Base-by-base conservation (phyloP, 2,888 invertebrate species). In the Allolobophora icterica region DNA sequence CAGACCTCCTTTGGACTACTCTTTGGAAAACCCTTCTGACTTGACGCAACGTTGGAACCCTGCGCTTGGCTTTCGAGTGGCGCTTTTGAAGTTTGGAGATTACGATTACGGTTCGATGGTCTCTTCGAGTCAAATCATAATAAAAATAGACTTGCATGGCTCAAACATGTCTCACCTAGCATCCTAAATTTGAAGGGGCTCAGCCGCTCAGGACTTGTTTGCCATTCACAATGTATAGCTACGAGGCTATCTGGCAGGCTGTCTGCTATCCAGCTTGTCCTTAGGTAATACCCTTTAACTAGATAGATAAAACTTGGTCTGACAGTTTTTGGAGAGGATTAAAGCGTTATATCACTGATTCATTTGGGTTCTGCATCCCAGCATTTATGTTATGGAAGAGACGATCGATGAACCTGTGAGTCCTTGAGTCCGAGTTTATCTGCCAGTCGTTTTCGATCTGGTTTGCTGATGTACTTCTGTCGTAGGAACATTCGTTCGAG, bases 381-480 rank as follows among this genome's bases (percentile, higher is more conserved):
- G 71, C n/a, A 71, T 71, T 8, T 71, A 45, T n/a, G 17, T 30
- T 24, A 24, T 24, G 5, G 0, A 17, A 11, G 1, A n/a, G 71
- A n/a, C n/a, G 6, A 71, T 71, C n/a, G 71, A 30, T 71, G 71
- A 71, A 99, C 99, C 97, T 99, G 99, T 93, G 99, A 99, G 94
- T 99, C 99, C 95, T 99, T 99, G 24, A 99, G 96, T 21, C 98
- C 99, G 90, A 99, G 96, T 95, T 98, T 98, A 95, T 98, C 98
- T 0, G 99, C 99, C 92, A 99, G 96, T 94, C 99, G 98, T 96
- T 99, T 99, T 95, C 99, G 96, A 95, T 99, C 99, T 0, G 99
- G 99, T 95, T 99, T 99, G 95, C 98, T 98, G 95, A 99, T 99
- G 96, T 99, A 99, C 96, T 99, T 99, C 96, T 99, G 99, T 90